These are phyloP conservation scores for Oenanthe oenanthe DNA, from an alignment of 2,113 vertebrate species.

Conservation along the genomic window DNA sequence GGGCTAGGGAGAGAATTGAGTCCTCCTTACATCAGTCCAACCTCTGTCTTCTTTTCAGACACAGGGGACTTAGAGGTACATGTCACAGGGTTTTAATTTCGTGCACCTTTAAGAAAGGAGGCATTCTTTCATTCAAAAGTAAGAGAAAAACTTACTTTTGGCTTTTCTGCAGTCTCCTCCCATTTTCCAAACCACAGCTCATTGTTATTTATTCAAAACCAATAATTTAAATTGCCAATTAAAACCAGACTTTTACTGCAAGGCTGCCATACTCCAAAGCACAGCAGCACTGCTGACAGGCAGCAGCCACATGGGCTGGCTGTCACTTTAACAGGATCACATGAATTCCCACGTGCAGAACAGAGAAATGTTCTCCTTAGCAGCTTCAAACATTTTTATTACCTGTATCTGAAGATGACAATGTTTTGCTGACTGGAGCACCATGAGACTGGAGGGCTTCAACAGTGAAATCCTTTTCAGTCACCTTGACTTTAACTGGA, in stretches of 20 bases:
- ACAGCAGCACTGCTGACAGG: constrained; percentile 3
- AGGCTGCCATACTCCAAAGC: not conserved
- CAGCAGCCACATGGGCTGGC: not conserved
- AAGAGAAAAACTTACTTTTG: not conserved
- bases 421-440: constrained; percentile 87
- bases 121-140: not conserved
- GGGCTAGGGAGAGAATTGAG: not conserved
- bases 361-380: not conserved
- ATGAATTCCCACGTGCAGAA: not conserved
- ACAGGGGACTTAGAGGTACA: not conserved
- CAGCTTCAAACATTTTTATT: not conserved
- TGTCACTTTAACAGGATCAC: constrained; percentile 18
- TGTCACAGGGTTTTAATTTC: not conserved
- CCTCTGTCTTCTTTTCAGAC: not conserved
- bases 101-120: not conserved
- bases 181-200: not conserved
- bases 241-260: not conserved
- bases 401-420: constrained; percentile 96
- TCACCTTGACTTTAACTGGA: constrained; percentile 80
- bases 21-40: not conserved
- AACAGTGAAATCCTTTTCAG: constrained; percentile 85
- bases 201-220: not conserved
- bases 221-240: not conserved
- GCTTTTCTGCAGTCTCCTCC: not conserved
- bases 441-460: constrained; percentile 77